Percentiles rank a stretch among this genome's conserved stretches.
Evolutionary conservation across 2,113 vertebrate genomes (phyloP).

Genomic region (Phaethornis superciliosus): DNA sequence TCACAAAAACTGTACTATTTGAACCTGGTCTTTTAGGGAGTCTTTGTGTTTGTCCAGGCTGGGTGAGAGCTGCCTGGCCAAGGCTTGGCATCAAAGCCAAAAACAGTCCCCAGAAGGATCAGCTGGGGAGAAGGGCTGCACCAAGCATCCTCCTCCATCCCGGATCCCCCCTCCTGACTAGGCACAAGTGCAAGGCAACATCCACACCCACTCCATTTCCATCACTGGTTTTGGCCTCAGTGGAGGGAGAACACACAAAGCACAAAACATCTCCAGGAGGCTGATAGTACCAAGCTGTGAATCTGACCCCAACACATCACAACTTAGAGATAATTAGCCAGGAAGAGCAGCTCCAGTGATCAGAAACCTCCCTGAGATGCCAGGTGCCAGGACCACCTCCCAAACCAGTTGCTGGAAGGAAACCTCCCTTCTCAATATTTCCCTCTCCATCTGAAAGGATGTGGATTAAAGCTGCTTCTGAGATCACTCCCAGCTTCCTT

Average conservation of each 20-base stretch:
- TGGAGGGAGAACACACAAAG: not conserved
- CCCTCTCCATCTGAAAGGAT: not conserved
- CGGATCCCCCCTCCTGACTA: not conserved
- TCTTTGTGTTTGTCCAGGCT: fast-evolving
- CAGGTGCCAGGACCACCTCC: not conserved
- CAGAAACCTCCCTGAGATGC: not conserved
- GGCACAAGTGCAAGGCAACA: not conserved
- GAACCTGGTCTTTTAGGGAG: not conserved
- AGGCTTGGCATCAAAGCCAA: not conserved
- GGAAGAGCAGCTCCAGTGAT: not conserved
- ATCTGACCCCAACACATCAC: not conserved
- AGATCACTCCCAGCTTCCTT: not conserved
- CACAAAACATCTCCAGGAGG: not conserved
- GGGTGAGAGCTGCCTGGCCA: not conserved
- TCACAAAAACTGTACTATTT: not conserved
- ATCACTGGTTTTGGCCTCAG: not conserved
- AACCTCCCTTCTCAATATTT: not conserved
- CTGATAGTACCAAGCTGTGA: not conserved
- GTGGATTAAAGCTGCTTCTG: not conserved
- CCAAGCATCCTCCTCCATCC: not conserved
- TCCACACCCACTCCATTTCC: not conserved
- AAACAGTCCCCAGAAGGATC: not conserved
- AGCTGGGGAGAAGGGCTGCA: not conserved
- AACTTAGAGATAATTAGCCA: conserved; percentile 26
- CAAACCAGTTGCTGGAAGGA: not conserved